These are phyloP conservation scores for Volucella inflata DNA, from an alignment of 2,888 invertebrate genomes.

Conservation along the genomic window DNA sequence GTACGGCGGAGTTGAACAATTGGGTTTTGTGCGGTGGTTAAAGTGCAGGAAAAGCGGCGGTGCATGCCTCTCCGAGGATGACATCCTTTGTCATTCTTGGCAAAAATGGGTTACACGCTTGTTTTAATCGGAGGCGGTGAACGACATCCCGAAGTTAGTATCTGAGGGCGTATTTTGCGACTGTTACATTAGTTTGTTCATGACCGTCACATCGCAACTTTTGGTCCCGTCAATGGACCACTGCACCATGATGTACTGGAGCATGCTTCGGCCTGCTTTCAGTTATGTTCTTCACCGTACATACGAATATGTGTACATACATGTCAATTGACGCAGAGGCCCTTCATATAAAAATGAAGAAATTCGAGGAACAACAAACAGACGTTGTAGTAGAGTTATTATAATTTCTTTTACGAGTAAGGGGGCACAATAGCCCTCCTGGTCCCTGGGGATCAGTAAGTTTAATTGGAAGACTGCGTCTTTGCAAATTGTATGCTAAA, in stretches of 20 bases:
- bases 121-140: slow-evolving; percentile 46
- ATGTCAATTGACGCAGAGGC: slow-evolving; percentile 67
- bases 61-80: slow-evolving; percentile 60
- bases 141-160: not conserved
- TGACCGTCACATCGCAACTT: slow-evolving; percentile 53
- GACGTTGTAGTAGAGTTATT: slow-evolving; percentile 67
- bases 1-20: slow-evolving; percentile 46
- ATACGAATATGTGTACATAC: slow-evolving; percentile 17
- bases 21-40: slow-evolving; percentile 11
- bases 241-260: slow-evolving; percentile 60
- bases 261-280: slow-evolving; percentile 16
- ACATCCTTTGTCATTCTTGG: slow-evolving; percentile 74
- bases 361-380: slow-evolving; percentile 49
- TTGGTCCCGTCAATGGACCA: slow-evolving; percentile 71
- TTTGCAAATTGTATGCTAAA: slow-evolving; percentile 76
- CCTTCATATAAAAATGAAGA: slow-evolving; percentile 75
- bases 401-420: slow-evolving; percentile 66
- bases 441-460: slow-evolving; percentile 57
- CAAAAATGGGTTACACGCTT: slow-evolving; percentile 72
- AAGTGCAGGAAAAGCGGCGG: slow-evolving; percentile 32
- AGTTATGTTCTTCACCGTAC: slow-evolving; percentile 42
- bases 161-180: not conserved
- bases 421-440: slow-evolving; percentile 57
- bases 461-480: slow-evolving; percentile 69
- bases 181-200: slow-evolving; percentile 13